Base-by-base conservation (phyloP, 2,113 vertebrate genomes). In the Coptodon rendalli region DNA sequence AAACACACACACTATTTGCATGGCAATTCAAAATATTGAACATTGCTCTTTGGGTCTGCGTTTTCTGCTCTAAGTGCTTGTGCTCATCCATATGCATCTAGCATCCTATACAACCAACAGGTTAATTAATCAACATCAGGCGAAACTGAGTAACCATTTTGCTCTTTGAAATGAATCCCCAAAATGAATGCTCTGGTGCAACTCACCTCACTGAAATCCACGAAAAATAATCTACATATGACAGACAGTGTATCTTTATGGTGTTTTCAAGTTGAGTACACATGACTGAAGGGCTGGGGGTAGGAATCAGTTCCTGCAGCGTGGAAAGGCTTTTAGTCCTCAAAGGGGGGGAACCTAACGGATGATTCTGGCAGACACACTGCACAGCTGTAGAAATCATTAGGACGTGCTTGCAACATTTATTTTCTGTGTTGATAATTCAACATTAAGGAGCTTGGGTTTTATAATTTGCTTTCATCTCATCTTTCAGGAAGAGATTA, bases 311-410 rank as follows among this genome's bases (percentile, higher is more conserved):
- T 91, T 93, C 94, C 91, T 91, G 88, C 89, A 91, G 91, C 19
- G 87, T 89, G 87, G 82, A 89, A 84, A 86, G 89, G 89, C 90
- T 93, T 95, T 94, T 83, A 91, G 87, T 92, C 91, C 94, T 93
- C 87, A 88, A 88, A 89, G 90, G 90, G 91, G 88, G 63, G 68
- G 34, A 89, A 88, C 90, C 91, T 91, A 66, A 3, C 14, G 81
- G 93, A 94, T 91, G 93, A 86, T 86, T 95, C 88, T 91, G 91
- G 92, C 93, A 94, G 93, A 94, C 87, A 88, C 68, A 73, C 71
- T 4, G 80, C 93, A 91, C 94, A 95, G 94, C 92, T 95, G 95
- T 71, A 87, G 82, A 87, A 93, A 94, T 91, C 87, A 96, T 95
- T 93, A 93, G 68, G 16, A 87, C 52, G 11, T 19, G 66, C 88